Base-by-base conservation (phyloP, 2,888 invertebrate genomes). In the Cephus pygmeus region DNA sequence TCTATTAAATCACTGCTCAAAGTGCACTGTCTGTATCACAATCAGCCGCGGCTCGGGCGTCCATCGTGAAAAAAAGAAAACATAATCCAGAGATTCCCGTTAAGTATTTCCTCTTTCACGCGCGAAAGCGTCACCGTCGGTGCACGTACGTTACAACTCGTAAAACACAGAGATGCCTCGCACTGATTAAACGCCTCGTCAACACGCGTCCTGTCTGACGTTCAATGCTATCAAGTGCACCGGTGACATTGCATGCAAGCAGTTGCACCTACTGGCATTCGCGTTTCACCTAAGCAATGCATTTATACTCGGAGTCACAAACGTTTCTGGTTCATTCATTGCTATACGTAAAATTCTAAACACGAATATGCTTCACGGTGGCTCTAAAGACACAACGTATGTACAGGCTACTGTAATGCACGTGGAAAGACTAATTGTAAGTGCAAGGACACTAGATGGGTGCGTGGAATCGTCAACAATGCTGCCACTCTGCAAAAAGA, bases 151-250 rank as follows among this genome's bases (percentile, higher is more conserved):
- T 56, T 56, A 56, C 23, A 56, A 71, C 81, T 83, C 83, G 83
- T 81, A 81, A 83, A 81, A 81, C 83, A 82, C 73, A 77, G 79
- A 82, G 84, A 84, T 84, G 78, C 80, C 80, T 84, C 76, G 74
- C 78, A 76, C 78, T 79, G 84, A 84, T 84, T 84, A 82, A 80
- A 80, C 75, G 77, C 79, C 81, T 82, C 82, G 79, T 79, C 81
- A 79, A 73, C 71, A 34, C 79, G 76, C 76, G 79, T 81, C 81
- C 76, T 73, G 83, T 80, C 76, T 23, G 40, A 12, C 56, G 12
- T 73, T 56, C 23, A 56, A 56, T 56, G 56, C 56, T 56, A 56
- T 56, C 56, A 31, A 34, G 71, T 31, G 31, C 31, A 34, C 31
- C 71, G 33, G 31, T 71, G 31, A 33, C 71, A 71, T 33, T 31